Evolutionary conservation across 1,140 invertebrate species (phyloP), one percentile per base, ranked within the genome.

Genomic region (Calliopsis andreniformis): DNA sequence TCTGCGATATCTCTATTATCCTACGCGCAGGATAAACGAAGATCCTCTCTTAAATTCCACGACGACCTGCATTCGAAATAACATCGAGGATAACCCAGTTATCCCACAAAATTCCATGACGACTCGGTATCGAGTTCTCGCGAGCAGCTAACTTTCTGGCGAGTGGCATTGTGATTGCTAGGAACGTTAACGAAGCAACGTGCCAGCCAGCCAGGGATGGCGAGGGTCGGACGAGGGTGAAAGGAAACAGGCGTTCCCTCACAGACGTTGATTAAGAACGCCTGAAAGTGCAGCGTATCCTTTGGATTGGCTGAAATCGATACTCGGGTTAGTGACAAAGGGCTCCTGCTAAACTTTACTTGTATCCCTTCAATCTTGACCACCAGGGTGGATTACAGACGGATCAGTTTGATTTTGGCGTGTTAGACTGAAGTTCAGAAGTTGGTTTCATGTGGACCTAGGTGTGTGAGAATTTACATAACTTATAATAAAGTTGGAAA

Each of bases 31-130:
- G 20, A 61, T 55, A n/a, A n/a, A 63, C 43, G 45, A 28, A 61
- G 39, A 39, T 69, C 55, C 62, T 30, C n/a, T 72, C 47, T 49
- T 79, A 80, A 80, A 79, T 80, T 72, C 47, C 55, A 30, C 18
- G 39, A 0, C 51, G 76, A 73, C 68, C 76, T n/a, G 64, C 7
- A 79, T 80, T 45, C 47, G 39, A 14, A 10, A 25, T 25, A 59
- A 61, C 16, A 18, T 30, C 35, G 42, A 18, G 78, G 28, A 47
- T 80, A 80, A 81, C 39, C 49, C 51, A 39, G 70, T 81, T 80
- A 43, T 28, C 53, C 45, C 49, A 2, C 39, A 56, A 58, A 68
- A 76, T 80, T 63, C 67, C 53, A 45, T 30, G 35, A 23, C 42
- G 45, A 39, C 28, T 62, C 71, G 28, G 14, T 18, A 67, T 49